Conservation (phyloP, 2,797 vertebrate genomes). For the Toxotes lorentzi region DNA sequence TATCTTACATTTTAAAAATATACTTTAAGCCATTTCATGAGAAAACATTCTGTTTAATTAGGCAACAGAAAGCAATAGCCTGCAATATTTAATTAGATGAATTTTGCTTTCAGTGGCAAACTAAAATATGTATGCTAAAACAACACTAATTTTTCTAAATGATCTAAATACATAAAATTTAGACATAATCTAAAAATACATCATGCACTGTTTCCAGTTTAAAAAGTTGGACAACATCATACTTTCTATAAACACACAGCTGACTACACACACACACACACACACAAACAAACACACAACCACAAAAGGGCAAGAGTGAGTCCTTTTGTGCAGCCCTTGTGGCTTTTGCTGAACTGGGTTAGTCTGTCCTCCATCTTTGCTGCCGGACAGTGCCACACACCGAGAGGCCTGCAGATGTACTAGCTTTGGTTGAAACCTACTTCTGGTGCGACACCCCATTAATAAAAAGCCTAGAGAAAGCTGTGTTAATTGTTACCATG, state of each 20-base stretch:
- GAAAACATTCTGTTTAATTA: conserved; percentile 1
- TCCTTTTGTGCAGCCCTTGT: background rate
- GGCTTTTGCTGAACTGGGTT: conserved; percentile 31
- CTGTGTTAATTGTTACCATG: conserved; percentile 86
- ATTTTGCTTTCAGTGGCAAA: conserved; percentile 10
- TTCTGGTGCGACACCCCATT: conserved; percentile 82
- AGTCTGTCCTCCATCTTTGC: conserved; percentile 34
- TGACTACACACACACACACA: conserved; percentile 14
- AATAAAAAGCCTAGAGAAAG: conserved; percentile 84
- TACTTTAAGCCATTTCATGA: conserved; percentile 5
- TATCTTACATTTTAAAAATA: conserved; percentile 16
- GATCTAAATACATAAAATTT: conserved; percentile 4
- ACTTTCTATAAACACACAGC: background rate
- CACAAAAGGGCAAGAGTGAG: background rate
- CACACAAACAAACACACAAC: conserved; percentile 15
- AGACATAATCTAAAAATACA: background rate
- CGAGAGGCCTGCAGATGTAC: conserved; percentile 68
- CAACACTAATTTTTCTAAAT: background rate
- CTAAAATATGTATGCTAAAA: conserved; percentile 2
- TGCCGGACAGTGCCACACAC: conserved; percentile 63
- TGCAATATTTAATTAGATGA: conserved; percentile 17
- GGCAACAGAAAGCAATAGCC: background rate
- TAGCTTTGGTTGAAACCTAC: conserved; percentile 75
- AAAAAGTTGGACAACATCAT: background rate
- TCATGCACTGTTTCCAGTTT: background rate